A percentile compares a stretch with the other conserved stretches of the same genome.
These are phyloP conservation scores for Coreoperca whiteheadi DNA, from an alignment of 2,113 vertebrate species.

Conservation along the genomic window DNA sequence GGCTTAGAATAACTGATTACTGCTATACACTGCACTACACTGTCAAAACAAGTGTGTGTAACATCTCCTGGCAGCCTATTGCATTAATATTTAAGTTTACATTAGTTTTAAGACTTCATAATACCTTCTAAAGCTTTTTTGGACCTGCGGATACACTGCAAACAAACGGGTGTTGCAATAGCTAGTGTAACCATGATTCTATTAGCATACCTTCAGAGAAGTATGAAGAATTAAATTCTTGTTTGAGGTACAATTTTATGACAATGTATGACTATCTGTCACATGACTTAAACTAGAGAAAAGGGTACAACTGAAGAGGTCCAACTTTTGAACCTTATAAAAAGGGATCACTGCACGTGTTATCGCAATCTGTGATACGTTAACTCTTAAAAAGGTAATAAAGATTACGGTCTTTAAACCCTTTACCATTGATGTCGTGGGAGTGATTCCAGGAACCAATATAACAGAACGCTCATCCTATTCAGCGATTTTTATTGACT, in stretches of 20 bases:
- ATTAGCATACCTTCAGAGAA: neutral
- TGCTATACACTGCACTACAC: neutral
- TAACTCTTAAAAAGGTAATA: neutral
- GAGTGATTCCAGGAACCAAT: neutral
- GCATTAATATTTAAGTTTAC: neutral
- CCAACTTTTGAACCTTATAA: constrained; percentile 19
- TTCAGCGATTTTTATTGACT: neutral
- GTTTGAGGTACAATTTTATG: too few species aligned
- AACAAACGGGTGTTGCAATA: too few species aligned
- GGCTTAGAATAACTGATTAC: neutral
- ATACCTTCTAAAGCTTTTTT: neutral
- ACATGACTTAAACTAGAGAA: neutral
- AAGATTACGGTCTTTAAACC: neutral
- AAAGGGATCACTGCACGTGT: neutral
- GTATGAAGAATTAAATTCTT: neutral
- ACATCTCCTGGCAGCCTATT: neutral
- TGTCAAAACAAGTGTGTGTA: neutral
- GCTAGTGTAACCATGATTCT: neutral
- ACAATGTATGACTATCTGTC: neutral
- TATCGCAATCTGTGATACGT: neutral
- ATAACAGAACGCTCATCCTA: neutral
- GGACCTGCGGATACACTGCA: neutral
- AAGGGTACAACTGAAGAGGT: neutral
- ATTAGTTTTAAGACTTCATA: too few species aligned
- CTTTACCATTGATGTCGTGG: neutral